phyloP scores from a whole-genome alignment of 2,888 invertebrate genomes.

The Troilus luridus region DNA sequence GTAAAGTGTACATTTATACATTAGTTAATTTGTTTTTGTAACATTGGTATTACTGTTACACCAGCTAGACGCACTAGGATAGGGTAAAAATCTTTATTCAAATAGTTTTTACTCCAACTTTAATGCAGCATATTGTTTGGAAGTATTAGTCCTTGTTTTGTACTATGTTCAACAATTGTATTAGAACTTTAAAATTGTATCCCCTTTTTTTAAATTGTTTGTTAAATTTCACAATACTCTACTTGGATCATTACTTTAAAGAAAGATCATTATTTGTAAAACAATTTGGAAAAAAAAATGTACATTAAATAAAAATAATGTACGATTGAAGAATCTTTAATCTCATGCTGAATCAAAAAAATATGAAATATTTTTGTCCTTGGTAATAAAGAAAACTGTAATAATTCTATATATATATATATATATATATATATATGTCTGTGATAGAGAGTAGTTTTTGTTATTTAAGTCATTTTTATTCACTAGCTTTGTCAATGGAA shows the following conservation, averaged over 20 bases:
- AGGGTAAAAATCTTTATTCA: neutral
- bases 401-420: neutral
- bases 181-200: neutral
- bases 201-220: neutral
- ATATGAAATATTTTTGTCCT: conserved; percentile 1
- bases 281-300: neutral
- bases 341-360: neutral
- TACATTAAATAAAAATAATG: neutral
- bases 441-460: neutral
- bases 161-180: neutral
- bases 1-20: conserved; percentile 20
- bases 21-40: conserved; percentile 10
- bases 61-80: neutral
- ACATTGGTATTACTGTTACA: neutral
- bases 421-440: neutral
- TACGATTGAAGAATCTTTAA: neutral
- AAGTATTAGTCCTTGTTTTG: neutral
- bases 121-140: neutral
- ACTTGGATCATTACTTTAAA: neutral
- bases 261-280: neutral
- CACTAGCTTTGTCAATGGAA: neutral
- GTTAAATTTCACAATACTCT: neutral
- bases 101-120: neutral
- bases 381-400: neutral
- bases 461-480: conserved; percentile 26